Percentiles rank a stretch among this genome's conserved stretches.
Evolutionary conservation across 2,113 vertebrate species (phyloP).

Genomic region (Clinocottus analis): DNA sequence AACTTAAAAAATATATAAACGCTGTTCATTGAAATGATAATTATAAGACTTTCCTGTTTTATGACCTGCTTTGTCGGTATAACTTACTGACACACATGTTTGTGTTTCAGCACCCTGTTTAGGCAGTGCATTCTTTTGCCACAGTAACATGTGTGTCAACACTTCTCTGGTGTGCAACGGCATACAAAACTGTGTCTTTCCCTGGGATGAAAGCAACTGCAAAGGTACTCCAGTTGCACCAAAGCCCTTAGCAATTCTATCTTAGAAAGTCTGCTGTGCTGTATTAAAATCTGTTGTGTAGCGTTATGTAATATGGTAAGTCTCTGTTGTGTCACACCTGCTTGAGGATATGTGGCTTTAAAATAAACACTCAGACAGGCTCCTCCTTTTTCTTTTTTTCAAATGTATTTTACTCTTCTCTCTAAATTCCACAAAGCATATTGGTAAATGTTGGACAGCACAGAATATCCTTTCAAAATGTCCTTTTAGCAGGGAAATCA

Average conservation of each 20-base stretch:
- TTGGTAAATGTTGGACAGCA: background rate
- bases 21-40: too few species aligned
- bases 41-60: background rate
- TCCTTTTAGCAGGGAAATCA: constrained; percentile 12
- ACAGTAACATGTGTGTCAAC: constrained; percentile 99
- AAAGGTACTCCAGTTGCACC: constrained; percentile 83
- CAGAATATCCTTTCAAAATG: background rate
- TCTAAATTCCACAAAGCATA: background rate
- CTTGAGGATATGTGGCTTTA: constrained; percentile 5
- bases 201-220: constrained; percentile 98
- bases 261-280: background rate
- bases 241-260: background rate
- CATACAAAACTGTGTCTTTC: constrained; percentile 96
- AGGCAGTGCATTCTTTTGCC: constrained; percentile 91
- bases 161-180: constrained; percentile 96
- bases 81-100: constrained; percentile 2
- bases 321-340: constrained; percentile 20
- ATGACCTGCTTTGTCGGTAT: background rate
- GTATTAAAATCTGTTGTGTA: constrained; percentile 11
- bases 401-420: background rate
- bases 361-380: background rate
- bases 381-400: background rate
- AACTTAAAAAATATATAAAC: too few species aligned
- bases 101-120: constrained; percentile 89
- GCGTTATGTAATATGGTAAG: background rate